Evolutionary conservation across 2,888 invertebrate genomes (phyloP).

Genomic region (Drosophila subquinaria): DNA sequence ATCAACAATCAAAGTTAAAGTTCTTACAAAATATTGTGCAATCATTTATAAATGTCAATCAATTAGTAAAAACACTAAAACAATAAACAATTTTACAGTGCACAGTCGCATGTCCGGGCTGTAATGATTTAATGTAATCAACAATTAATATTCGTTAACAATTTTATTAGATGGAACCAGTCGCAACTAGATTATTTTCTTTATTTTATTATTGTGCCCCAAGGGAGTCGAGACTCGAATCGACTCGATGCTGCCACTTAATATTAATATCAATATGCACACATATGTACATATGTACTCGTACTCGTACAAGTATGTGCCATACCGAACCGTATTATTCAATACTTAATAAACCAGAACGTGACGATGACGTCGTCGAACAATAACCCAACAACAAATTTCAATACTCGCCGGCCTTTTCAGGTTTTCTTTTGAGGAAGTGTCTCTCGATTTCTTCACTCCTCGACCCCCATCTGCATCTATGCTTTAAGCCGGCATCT

Average conservation of each 20-base stretch:
- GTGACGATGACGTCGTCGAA: conserved; percentile 28
- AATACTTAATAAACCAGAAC: conserved; percentile 52
- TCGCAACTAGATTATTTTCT: conserved; percentile 48
- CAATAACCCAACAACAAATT: not conserved
- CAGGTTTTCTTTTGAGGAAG: conserved; percentile 55
- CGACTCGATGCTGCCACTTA: conserved; percentile 13
- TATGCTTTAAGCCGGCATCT: conserved; percentile 6
- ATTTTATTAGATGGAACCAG: conserved; percentile 59
- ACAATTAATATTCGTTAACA: conserved; percentile 54
- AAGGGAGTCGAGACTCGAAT: not conserved
- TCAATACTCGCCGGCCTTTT: conserved; percentile 18
- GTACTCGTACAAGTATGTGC: conserved; percentile 7
- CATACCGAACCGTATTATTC: conserved; percentile 34
- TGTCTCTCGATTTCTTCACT: conserved; percentile 1
- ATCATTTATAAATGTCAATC: conserved; percentile 9
- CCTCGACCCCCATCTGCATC: not conserved
- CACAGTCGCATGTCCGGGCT: not conserved
- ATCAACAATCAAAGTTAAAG: conserved; percentile 11
- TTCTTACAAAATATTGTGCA: conserved; percentile 14
- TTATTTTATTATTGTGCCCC: conserved; percentile 27
- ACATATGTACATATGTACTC: conserved; percentile 25
- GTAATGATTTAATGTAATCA: conserved; percentile 62
- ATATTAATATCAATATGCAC: conserved; percentile 15
- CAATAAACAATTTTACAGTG: conserved; percentile 1
- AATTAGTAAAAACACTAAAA: conserved; percentile 3